Percentiles rank a stretch among this genome's conserved stretches.
These are phyloP conservation scores for Furnarius figulus DNA, from an alignment of 2,113 vertebrate genomes.

Conservation along the genomic window DNA sequence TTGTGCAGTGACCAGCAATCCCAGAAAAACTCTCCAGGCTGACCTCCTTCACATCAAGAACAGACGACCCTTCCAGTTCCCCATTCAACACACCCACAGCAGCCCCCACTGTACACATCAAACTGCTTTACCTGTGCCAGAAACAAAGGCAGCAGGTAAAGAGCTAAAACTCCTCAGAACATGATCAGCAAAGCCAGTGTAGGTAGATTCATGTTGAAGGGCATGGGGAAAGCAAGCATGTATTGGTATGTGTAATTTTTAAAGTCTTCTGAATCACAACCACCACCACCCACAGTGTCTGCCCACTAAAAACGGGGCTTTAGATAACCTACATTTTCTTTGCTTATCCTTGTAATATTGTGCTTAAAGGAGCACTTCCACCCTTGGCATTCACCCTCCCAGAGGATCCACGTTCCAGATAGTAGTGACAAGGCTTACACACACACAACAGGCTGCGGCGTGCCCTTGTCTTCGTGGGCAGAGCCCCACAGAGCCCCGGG, in stretches of 20 bases:
- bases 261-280: not conserved
- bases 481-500: no score
- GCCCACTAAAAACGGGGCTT: not conserved
- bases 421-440: accelerated
- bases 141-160: not conserved
- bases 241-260: not conserved
- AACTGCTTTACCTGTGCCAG: not conserved
- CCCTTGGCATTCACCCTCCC: not conserved
- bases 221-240: not conserved
- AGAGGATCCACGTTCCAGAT: not conserved
- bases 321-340: accelerated
- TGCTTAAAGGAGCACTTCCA: not conserved
- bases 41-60: not conserved
- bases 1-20: not conserved
- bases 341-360: not conserved
- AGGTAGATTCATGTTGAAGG: accelerated
- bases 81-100: not conserved
- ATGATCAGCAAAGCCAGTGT: accelerated
- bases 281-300: not conserved
- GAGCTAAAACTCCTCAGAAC: not conserved
- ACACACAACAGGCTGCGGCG: not conserved
- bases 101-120: accelerated
- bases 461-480: not conserved
- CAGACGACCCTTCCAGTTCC: not conserved
- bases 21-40: not conserved